phyloP scores from a whole-genome alignment of 2,888 invertebrate species.

The Leucoptera coffeella region DNA sequence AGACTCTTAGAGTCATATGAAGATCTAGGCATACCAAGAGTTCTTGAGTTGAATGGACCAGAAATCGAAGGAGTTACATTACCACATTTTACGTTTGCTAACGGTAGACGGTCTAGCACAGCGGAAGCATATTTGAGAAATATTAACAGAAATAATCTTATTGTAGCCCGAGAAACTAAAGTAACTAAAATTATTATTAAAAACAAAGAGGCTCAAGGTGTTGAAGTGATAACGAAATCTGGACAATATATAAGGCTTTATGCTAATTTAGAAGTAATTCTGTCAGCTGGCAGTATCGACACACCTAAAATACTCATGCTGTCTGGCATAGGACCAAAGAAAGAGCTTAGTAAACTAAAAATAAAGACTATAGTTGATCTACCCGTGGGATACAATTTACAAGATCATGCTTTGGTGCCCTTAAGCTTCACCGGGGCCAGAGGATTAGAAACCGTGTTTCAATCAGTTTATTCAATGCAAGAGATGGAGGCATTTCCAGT shows the following conservation, averaged over 20 bases:
- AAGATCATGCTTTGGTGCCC: slow-evolving; percentile 20
- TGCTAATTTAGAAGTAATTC: slow-evolving; percentile 21
- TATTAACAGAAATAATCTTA: slow-evolving; percentile 17
- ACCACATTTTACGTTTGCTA: slow-evolving; percentile 17
- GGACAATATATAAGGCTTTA: slow-evolving; percentile 15
- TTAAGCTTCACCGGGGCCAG: slow-evolving; percentile 17
- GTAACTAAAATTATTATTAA: slow-evolving; percentile 25
- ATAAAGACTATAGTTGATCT: slow-evolving; percentile 20
- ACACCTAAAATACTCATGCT: slow-evolving; percentile 30
- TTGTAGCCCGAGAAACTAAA: slow-evolving; percentile 19
- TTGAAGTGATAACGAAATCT: slow-evolving; percentile 14
- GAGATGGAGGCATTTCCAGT: slow-evolving; percentile 15
- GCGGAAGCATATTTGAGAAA: slow-evolving; percentile 25
- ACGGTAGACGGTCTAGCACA: slow-evolving; percentile 28
- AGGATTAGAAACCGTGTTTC: slow-evolving; percentile 12
- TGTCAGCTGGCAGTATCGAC: slow-evolving; percentile 29
- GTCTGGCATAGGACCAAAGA: slow-evolving; percentile 27
- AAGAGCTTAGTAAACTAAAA: slow-evolving; percentile 14
- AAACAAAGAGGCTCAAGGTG: slow-evolving; percentile 16
- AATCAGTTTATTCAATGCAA: slow-evolving; percentile 12
- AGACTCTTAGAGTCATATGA: slow-evolving; percentile 13
- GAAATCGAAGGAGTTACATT: slow-evolving; percentile 13
- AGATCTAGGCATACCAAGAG: slow-evolving; percentile 17
- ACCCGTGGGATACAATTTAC: slow-evolving; percentile 31
- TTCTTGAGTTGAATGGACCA: slow-evolving; percentile 17